phyloP scores from a whole-genome alignment of 2,888 invertebrate species.

The Nephrotoma flavescens region DNA sequence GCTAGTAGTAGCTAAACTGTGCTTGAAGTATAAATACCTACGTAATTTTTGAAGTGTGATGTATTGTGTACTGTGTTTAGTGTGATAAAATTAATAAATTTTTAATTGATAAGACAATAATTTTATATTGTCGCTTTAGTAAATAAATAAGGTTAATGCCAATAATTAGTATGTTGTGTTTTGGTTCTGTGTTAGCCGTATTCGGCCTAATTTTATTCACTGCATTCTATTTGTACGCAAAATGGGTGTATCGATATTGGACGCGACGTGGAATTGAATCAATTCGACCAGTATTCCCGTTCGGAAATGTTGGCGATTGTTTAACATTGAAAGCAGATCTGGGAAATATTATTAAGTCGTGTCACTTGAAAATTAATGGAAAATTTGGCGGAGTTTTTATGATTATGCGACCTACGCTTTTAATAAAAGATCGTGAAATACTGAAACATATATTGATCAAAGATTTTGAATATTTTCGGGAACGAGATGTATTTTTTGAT shows the following conservation, averaged over 20 bases:
- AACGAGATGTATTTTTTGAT: conserved; percentile 39
- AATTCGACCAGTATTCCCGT: conserved; percentile 38
- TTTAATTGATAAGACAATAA: not conserved
- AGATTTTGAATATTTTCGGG: conserved; percentile 43
- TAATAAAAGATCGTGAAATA: conserved; percentile 39
- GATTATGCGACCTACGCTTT: conserved; percentile 38
- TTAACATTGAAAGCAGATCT: conserved; percentile 38
- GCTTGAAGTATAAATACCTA: not conserved
- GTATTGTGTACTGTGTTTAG: not conserved
- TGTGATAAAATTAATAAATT: not conserved
- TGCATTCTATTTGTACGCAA: not conserved
- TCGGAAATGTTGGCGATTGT: conserved; percentile 40
- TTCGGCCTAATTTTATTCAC: not conserved
- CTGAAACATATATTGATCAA: conserved; percentile 40
- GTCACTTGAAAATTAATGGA: conserved; percentile 27
- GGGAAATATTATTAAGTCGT: conserved; percentile 39
- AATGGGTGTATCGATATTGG: conserved; percentile 30
- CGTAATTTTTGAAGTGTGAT: not conserved
- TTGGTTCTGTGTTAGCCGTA: not conserved
- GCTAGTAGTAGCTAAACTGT: not conserved
- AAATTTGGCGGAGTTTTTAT: conserved; percentile 38
- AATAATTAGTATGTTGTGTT: not conserved
- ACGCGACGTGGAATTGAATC: conserved; percentile 35
- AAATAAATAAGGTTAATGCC: not conserved
- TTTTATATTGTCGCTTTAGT: not conserved